Base-by-base conservation (phyloP, 2,113 vertebrate genomes). In the Marcusenius ussheri region DNA sequence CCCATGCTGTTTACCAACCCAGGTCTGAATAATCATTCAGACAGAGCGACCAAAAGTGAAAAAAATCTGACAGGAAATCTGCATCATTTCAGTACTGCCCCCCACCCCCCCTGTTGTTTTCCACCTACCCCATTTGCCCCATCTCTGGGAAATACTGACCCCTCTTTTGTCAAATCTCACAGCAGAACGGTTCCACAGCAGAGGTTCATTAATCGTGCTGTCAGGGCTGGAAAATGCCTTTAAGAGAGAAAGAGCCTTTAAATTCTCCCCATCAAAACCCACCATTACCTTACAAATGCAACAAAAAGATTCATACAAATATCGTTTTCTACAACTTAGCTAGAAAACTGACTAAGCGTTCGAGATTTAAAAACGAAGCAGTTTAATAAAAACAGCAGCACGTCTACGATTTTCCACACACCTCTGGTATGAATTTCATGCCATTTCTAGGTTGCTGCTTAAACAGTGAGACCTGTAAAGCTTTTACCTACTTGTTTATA, bases 181-280 rank as follows among this genome's bases (percentile, higher is more conserved):
- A 86, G 45, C 47, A 27, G 47, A 86, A 86, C 11, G 46, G 47
- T 27, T 47, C 83, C 45, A 47, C 83, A 86, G 45, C 83, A n/a
- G 47, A 47, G 47, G 11, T n/a, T 86, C 24, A 86, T 86, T 86
- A 80, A 80, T 80, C 47, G 47, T 49, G 19, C 45, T 86, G 47
- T 56, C 31, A 87, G n/a, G n/a, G 31, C 27, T 56, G 86, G 49
- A 17, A 87, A 87, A 21, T 53, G 50, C 49, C 49, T 53, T 53
- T 56, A 87, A 21, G n/a, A 21, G 85, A 89, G 92, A 92, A 90
- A 92, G 92, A 92, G 90, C 83, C 74, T 51, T 50, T 83, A 49
- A 89, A 51, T 31, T 77, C 62, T 39, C 70, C 46, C 46, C 49
- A 11, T 89, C 24, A 21, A 89, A 80, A 50, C 27, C 35, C 70